Conservation (phyloP, 2,113 vertebrate species). For the Lycocorax pyrrhopterus region DNA sequence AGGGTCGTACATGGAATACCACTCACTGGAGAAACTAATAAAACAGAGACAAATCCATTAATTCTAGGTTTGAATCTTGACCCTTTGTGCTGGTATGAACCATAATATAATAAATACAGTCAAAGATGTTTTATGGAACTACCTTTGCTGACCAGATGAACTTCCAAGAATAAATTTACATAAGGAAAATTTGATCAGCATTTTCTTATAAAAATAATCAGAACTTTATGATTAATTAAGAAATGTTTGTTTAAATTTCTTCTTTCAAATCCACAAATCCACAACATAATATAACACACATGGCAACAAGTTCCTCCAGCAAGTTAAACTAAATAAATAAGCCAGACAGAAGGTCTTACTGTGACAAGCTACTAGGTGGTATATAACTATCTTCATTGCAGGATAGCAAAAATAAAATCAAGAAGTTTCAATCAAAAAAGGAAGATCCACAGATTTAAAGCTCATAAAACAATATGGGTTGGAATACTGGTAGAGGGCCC, state of each 20-base stretch:
- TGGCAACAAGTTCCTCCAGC: background rate
- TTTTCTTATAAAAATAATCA: background rate
- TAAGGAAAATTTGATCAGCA: background rate
- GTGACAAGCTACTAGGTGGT: background rate
- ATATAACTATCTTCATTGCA: background rate
- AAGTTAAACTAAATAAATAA: background rate
- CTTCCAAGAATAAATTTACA: background rate
- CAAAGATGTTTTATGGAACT: background rate
- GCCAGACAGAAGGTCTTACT: background rate
- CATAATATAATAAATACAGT: background rate
- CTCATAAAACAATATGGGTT: background rate
- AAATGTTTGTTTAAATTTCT: background rate
- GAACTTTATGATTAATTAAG: background rate
- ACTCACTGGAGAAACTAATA: background rate
- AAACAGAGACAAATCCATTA: background rate
- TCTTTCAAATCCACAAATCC: background rate
- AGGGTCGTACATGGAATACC: background rate
- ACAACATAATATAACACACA: background rate
- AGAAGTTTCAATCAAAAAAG: background rate
- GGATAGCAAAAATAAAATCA: background rate
- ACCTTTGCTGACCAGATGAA: background rate
- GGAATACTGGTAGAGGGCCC: background rate
- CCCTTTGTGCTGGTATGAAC: background rate
- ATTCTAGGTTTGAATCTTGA: background rate
- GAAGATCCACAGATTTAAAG: background rate